Base-by-base conservation (phyloP, 2,113 vertebrate species). In the Hucho hucho region DNA sequence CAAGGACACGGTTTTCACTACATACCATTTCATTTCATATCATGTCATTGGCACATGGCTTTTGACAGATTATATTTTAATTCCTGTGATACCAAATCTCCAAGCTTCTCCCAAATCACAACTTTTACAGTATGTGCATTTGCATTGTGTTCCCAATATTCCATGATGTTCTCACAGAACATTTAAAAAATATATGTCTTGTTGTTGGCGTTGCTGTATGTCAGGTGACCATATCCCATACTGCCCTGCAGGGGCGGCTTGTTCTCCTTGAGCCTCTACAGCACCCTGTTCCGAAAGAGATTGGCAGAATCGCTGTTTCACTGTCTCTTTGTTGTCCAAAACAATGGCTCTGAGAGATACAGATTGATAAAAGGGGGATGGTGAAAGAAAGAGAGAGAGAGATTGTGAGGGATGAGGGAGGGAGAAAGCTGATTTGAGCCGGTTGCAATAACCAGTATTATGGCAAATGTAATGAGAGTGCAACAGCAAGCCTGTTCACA, bases 341-440 rank as follows among this genome's bases (percentile, higher is more conserved):
- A 73, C 24, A 63, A 75, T 73, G 69, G 64, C 29, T 64, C 43
- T 71, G 37, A 64, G 69, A 59, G 46, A 77, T 22, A 69, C 28
- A 46, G 63, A 78, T 63, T 75, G 63, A 78, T 69, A 73, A 65
- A 73, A 72, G 11, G 18, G 24, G 43, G n/a, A 7, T 61, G 67
- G 49, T n/a, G 25, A 64, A 68, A 69, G n/a, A 24, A 25, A 69
- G 24, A 49, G 43, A 73, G 28, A 46, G 28, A 59, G 49, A 32
- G 20, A 20, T 32, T 49, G 37, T 2, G 37, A 43, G 9, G 9
- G 7, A 22, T 4, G 11, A 66, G 68, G 69, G 56, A 70, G 22
- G 29, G 26, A 46, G 25, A 24, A 43, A 71, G 63, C 25, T 72
- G 43, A 43, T 69, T 25, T 7, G 3, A 43, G 16, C 29, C 0